A percentile compares a stretch with the other conserved stretches of the same genome.
Conservation (phyloP, 2,797 vertebrate species). For the Naso thynnoides region DNA sequence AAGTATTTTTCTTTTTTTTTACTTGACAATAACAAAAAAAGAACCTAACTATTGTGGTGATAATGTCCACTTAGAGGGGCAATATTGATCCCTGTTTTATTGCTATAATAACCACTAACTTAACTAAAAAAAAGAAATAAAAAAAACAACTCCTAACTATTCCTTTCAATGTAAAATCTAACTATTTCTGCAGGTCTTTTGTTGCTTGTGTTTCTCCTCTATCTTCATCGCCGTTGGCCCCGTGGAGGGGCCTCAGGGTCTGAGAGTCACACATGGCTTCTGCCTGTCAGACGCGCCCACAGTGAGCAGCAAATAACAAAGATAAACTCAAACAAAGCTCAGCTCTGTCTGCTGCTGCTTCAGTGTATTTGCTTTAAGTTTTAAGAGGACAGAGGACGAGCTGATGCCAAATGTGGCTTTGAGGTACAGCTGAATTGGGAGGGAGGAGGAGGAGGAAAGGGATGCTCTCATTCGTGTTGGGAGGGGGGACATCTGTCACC, state of each 20-base stretch:
- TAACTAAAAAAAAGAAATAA: not conserved
- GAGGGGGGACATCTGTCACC: slow-evolving; percentile 47
- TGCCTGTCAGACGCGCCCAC: slow-evolving; percentile 27
- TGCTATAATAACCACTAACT: too few species aligned
- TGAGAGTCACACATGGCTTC: slow-evolving; percentile 23
- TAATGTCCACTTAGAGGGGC: too few species aligned
- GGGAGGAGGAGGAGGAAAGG: slow-evolving; percentile 1
- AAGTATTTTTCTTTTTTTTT: not conserved
- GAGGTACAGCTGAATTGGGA: slow-evolving; percentile 47
- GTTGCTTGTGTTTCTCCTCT: slow-evolving; percentile 4
- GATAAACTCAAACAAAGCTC: slow-evolving; percentile 57
- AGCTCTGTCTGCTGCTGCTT: slow-evolving; percentile 50
- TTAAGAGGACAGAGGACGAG: slow-evolving; percentile 58
- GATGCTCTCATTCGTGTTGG: slow-evolving; percentile 17
- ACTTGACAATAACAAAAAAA: not conserved
- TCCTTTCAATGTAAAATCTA: slow-evolving; percentile 10
- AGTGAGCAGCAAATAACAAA: slow-evolving; percentile 54
- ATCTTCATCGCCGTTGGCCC: not conserved
- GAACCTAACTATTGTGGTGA: too few species aligned
- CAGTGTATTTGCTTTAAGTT: slow-evolving; percentile 58
- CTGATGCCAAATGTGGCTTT: slow-evolving; percentile 65
- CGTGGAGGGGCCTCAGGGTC: slow-evolving; percentile 11
- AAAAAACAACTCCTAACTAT: slow-evolving; percentile 7
- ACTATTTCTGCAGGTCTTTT: slow-evolving; percentile 20
- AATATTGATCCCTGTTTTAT: too few species aligned